These are phyloP conservation scores for Acanthosepion lycidas DNA, from an alignment of 2,888 invertebrate genomes.

Conservation along the genomic window DNA sequence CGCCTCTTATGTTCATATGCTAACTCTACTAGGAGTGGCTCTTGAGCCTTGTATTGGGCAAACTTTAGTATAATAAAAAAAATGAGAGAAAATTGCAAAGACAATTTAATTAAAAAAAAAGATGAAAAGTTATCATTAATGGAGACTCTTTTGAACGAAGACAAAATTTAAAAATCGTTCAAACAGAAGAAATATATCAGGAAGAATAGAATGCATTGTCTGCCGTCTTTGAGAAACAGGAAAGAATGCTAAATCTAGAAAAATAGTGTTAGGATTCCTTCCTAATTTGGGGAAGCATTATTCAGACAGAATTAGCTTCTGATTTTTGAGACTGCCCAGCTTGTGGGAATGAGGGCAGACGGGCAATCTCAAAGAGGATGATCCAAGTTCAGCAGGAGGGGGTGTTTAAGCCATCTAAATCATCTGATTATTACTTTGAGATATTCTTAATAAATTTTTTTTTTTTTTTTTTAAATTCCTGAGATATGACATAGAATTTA, in stretches of 20 bases:
- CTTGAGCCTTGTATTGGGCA: no score
- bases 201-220: background rate
- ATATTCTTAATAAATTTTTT: conserved; percentile 12
- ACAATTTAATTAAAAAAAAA: no score
- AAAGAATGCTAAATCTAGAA: background rate
- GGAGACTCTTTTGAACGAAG: no score
- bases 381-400: background rate
- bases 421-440: background rate
- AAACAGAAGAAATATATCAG: no score
- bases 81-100: no score
- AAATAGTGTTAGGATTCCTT: conserved; percentile 33
- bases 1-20: no score
- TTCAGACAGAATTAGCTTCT: background rate
- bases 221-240: background rate
- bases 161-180: no score
- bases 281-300: background rate
- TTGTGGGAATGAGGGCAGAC: background rate
- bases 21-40: no score
- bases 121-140: no score
- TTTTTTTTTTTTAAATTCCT: background rate
- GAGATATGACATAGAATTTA: background rate
- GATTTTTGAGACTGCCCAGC: conserved; percentile 22
- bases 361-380: background rate
- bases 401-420: background rate
- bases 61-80: no score